Percentiles rank a stretch among this genome's conserved stretches.
Conservation (phyloP, 2,888 invertebrate genomes). For the Pheosia gnoma region DNA sequence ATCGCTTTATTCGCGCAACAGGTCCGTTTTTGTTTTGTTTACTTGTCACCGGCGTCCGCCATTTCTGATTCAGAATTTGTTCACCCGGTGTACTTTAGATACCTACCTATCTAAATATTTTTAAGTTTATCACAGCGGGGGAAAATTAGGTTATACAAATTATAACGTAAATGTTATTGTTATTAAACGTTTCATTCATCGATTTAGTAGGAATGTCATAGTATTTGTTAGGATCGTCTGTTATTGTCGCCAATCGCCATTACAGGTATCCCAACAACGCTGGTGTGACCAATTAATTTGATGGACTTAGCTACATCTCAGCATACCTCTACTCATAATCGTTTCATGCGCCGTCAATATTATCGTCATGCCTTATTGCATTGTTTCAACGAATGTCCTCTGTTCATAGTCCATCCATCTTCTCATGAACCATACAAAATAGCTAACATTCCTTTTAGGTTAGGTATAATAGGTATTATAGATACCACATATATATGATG, state of each 20-base stretch:
- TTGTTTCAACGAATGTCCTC: not conserved
- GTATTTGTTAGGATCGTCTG: conserved; percentile 16
- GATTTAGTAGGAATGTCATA: conserved; percentile 12
- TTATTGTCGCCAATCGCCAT: conserved; percentile 33
- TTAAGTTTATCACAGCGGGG: not conserved
- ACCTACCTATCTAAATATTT: conserved; percentile 1
- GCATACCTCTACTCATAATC: not conserved
- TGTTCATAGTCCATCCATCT: not conserved
- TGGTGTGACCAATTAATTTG: conserved; percentile 26
- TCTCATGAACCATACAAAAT: not conserved
- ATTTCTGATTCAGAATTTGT: conserved; percentile 78
- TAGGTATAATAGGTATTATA: not conserved
- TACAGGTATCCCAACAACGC: not conserved
- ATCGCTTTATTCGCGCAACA: conserved; percentile 79
- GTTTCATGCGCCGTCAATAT: not conserved
- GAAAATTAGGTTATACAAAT: not conserved
- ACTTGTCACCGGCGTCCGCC: conserved; percentile 86
- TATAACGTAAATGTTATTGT: conserved; percentile 11
- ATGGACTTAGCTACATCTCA: not conserved
- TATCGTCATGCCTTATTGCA: not conserved
- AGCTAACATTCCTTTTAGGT: not conserved
- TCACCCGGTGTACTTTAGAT: conserved; percentile 68
- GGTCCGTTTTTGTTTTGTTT: conserved; percentile 85
- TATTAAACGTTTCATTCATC: conserved; percentile 13
- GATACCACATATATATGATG: not conserved